These are phyloP conservation scores for Noctuana brunneofusca DNA, from an alignment of 2,888 invertebrate species.

Conservation along the genomic window DNA sequence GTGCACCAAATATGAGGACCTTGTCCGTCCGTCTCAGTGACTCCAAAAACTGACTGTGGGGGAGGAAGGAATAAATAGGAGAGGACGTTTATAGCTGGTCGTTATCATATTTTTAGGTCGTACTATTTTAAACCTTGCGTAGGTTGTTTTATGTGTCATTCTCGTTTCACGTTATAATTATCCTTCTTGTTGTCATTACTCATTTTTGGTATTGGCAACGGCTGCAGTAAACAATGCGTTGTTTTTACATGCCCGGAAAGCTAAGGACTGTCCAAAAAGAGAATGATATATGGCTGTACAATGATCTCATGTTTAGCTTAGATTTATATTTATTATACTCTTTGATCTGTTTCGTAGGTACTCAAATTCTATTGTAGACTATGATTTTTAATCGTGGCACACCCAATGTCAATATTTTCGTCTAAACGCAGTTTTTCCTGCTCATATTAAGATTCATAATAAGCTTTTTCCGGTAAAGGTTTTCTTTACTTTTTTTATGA, in stretches of 20 bases:
- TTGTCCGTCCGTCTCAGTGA: not conserved
- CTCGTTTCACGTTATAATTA: slow-evolving; percentile 47
- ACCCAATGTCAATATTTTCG: no score
- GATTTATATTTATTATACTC: no score
- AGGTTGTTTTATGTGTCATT: slow-evolving; percentile 56
- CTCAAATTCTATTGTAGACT: no score
- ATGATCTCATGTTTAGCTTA: no score
- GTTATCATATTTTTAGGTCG: slow-evolving; percentile 34
- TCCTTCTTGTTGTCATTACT: slow-evolving; percentile 56
- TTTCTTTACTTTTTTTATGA: no score
- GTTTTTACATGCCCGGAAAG: slow-evolving; percentile 5
- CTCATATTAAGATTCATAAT: no score
- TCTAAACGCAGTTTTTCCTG: no score
- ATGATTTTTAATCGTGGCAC: no score
- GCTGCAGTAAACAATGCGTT: slow-evolving; percentile 49
- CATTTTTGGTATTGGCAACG: slow-evolving; percentile 58
- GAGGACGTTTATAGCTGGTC: slow-evolving; percentile 34
- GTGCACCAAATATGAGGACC: slow-evolving; percentile 4
- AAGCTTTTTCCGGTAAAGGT: no score
- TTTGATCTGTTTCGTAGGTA: no score
- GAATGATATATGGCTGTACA: no score
- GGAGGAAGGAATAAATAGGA: slow-evolving; percentile 1
- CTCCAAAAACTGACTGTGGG: not conserved
- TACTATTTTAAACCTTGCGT: slow-evolving; percentile 57
- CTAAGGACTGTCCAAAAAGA: not conserved